Evolutionary conservation across 1,140 invertebrate species (phyloP), one percentile per base, ranked within the genome.

Genomic region (Aporrectodea caliginosa): DNA sequence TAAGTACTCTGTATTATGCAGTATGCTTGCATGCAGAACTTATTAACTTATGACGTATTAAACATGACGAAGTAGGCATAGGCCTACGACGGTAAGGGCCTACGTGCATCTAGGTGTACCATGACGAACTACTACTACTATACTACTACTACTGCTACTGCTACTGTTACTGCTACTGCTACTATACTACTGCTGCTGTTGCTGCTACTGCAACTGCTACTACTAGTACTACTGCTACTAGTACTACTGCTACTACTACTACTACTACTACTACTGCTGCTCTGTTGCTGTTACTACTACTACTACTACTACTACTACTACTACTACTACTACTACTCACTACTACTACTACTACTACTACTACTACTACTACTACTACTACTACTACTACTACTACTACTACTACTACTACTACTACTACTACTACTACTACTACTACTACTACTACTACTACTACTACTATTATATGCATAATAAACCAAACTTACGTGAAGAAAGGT

Each of bases 281-380:
- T 58, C 6, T 22, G 6, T 12, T 22, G 6, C 6, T 22, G 6
- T 12, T 22, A 12, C 6, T 22, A 12, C 6, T 22, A 12, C 6
- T 22, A 58, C 43, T 58, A 58, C 43, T 58, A 58, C 43, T 58
- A 58, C 43, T 58, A 58, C 43, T 58, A 58, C 43, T 58, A 58
- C 43, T 58, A 58, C 43, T 58, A 58, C 22, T 58, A 58, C 43
- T 58, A 58, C 43, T 58, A 58, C 43, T 58, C 22, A 58, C 43
- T 58, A 58, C 43, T 58, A 58, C 43, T 58, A 58, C 43, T 58
- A 58, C 43, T 58, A 58, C 43, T 58, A 58, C 43, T 58, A 58
- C 43, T 58, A 58, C 22, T 58, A 58, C 43, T 58, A 58, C 43
- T 58, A 58, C 43, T 58, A 58, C 43, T 58, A 58, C 43, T 58